These are phyloP conservation scores for Drosophila triauraria DNA, from an alignment of 1,140 invertebrate genomes.

Conservation along the genomic window DNA sequence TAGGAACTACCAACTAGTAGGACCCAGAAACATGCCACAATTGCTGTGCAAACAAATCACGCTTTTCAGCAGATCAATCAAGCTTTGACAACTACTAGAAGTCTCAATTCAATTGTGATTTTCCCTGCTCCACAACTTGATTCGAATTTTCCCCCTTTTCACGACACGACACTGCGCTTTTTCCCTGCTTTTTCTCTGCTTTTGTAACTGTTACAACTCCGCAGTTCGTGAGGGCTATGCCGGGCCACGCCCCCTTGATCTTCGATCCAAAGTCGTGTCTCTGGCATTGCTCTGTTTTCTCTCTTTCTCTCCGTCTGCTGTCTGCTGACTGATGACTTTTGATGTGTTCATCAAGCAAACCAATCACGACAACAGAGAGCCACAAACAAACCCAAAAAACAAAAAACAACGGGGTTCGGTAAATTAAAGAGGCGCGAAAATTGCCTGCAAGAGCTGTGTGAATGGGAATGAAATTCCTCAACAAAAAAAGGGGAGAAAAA, in stretches of 20 bases:
- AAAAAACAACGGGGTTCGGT: slow-evolving; percentile 24
- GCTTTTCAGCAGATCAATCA: slow-evolving; percentile 72
- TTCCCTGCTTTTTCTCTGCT: slow-evolving; percentile 13
- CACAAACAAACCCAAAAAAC: neutral
- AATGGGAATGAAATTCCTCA: slow-evolving; percentile 36
- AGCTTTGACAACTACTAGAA: slow-evolving; percentile 62
- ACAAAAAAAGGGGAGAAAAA: slow-evolving; percentile 3
- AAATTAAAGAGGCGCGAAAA: slow-evolving; percentile 82
- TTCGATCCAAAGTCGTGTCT: slow-evolving; percentile 65
- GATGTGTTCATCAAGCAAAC: slow-evolving; percentile 73
- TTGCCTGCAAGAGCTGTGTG: slow-evolving; percentile 66
- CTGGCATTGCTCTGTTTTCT: slow-evolving; percentile 56
- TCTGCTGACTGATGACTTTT: slow-evolving; percentile 76
- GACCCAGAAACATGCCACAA: slow-evolving; percentile 35
- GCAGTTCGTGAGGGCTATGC: slow-evolving; percentile 64
- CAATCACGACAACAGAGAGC: slow-evolving; percentile 45
- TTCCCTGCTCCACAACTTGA: neutral
- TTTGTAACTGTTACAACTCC: slow-evolving; percentile 62
- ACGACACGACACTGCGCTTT: slow-evolving; percentile 45
- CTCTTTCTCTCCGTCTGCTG: slow-evolving; percentile 22
- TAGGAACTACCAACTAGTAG: slow-evolving; percentile 7
- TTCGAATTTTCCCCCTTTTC: slow-evolving; percentile 19
- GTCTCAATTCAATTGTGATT: slow-evolving; percentile 74
- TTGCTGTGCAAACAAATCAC: slow-evolving; percentile 75
- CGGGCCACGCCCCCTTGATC: slow-evolving; percentile 49